These are phyloP conservation scores for Brenthis hecate DNA, from an alignment of 2,888 invertebrate species.

Conservation along the genomic window DNA sequence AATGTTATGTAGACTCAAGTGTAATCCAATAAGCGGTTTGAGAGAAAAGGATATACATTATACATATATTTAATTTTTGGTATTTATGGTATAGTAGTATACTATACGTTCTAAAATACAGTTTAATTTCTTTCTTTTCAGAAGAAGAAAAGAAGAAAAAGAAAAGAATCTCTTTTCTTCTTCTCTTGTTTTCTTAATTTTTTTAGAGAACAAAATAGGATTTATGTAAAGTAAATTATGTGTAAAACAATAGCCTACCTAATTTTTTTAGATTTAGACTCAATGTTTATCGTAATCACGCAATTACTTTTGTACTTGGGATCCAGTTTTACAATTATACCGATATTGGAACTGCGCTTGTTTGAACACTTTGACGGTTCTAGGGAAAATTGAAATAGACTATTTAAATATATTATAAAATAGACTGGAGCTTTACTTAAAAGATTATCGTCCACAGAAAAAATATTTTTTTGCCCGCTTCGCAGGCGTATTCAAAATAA, in stretches of 20 bases:
- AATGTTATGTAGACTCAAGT: too few relatives aligned
- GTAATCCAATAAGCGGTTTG: too few relatives aligned
- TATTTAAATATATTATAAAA: conserved; percentile 2
- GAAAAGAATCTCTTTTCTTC: too few relatives aligned
- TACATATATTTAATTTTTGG: too few relatives aligned
- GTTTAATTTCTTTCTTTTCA: too few relatives aligned
- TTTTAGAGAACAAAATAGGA: background rate
- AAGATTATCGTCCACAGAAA: too few relatives aligned
- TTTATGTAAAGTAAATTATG: background rate
- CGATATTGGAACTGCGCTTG: conserved; percentile 57
- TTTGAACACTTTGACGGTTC: conserved; percentile 43
- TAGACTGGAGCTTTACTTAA: background rate
- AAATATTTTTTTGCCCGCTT: too few relatives aligned
- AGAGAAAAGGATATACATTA: too few relatives aligned
- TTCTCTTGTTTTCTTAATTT: too few relatives aligned
- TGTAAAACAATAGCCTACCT: conserved; percentile 46
- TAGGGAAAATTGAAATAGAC: conserved; percentile 46
- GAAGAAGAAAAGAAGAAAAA: too few relatives aligned
- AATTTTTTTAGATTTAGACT: conserved; percentile 57
- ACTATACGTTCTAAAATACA: too few relatives aligned
- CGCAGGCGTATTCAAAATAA: background rate
- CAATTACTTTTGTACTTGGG: conserved; percentile 54
- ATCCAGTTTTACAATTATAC: conserved; percentile 61
- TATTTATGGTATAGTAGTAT: too few relatives aligned
- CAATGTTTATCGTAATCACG: conserved; percentile 57